Evolutionary conservation across 1,140 invertebrate genomes (phyloP), one percentile per base, ranked within the genome.

Genomic region (Hirudo medicinalis): DNA sequence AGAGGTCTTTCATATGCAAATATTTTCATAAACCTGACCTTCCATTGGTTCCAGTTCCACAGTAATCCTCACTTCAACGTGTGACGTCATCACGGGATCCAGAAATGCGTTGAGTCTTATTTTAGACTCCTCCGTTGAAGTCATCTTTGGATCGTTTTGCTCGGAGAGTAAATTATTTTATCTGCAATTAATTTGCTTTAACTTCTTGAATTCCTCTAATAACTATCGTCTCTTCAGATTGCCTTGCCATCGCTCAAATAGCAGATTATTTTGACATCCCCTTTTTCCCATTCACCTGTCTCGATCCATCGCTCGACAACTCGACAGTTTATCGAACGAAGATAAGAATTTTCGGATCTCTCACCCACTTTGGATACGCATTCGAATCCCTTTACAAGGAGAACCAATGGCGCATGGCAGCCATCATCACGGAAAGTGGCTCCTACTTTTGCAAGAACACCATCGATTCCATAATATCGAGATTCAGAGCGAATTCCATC

Each of bases 61-160:
- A 49, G 43, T 49, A 49, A 49, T 49, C 9, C 11, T 17, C 43
- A 49, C 43, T 1, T 49, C 43, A 49, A 49, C 43, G 43, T 63
- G 57, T 32, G 57, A 63, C 57, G 20, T 22, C 57, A 63, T 63
- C 57, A 63, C 22, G 8, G 57, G 57, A 63, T 63, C 57, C 22
- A 63, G 57, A 32, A 32, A 22, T 13, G 57, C 57, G 2, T 63
- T 63, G 57, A 63, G 29, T 32, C 20, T 63, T 1, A 63, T 32
- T 63, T 32, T 63, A n/a, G 22, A 63, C 22, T 63, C 43, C 43
- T 49, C 29, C 3, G 57, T 32, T 0, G 57, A 63, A 25, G 57
- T 63, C 29, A 22, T 63, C 8, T 22, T 63, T n/a, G 57, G 57
- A 63, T 63, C 57, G 22, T 25, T 63, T 63, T 63, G 57, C 13